Conservation (phyloP, 2,797 vertebrate genomes). For the Onychomys leucogaster region DNA sequence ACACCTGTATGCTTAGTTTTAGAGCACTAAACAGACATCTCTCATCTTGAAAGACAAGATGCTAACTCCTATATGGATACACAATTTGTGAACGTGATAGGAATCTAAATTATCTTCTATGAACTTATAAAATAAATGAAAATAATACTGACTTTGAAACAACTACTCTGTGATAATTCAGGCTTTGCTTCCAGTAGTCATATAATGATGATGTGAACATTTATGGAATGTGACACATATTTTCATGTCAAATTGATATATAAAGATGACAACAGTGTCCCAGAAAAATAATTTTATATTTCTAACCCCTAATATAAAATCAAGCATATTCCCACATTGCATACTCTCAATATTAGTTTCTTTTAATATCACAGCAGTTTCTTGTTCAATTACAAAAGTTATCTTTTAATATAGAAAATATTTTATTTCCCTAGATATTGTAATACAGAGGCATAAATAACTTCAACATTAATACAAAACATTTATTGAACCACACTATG, state of each 20-base stretch:
- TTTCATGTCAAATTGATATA: slow-evolving; percentile 2
- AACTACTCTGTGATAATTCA: neutral
- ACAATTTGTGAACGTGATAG: neutral
- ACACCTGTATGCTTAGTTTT: neutral
- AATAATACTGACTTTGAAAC: neutral
- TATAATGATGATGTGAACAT: neutral
- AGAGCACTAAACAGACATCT: neutral
- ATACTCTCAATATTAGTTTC: slow-evolving; percentile 61
- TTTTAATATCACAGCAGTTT: slow-evolving; percentile 63
- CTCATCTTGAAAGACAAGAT: slow-evolving; percentile 15
- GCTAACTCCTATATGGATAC: neutral
- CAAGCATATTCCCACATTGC: neutral
- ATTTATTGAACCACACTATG: slow-evolving; percentile 71
- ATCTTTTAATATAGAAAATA: slow-evolving; percentile 70
- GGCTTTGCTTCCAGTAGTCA: neutral
- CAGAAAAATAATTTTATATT: slow-evolving; percentile 23
- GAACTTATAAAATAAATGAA: neutral
- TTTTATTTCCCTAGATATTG: slow-evolving; percentile 64
- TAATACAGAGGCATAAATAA: slow-evolving; percentile 73
- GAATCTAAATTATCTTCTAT: neutral
- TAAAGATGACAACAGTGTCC: neutral
- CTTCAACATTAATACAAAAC: slow-evolving; percentile 75
- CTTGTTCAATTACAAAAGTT: slow-evolving; percentile 66
- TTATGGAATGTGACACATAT: slow-evolving; percentile 44
- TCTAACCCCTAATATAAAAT: slow-evolving; percentile 24